Evolutionary conservation across 1,140 invertebrate genomes (phyloP), one percentile per base, ranked within the genome.

Genomic region (Archivesica marissinica): DNA sequence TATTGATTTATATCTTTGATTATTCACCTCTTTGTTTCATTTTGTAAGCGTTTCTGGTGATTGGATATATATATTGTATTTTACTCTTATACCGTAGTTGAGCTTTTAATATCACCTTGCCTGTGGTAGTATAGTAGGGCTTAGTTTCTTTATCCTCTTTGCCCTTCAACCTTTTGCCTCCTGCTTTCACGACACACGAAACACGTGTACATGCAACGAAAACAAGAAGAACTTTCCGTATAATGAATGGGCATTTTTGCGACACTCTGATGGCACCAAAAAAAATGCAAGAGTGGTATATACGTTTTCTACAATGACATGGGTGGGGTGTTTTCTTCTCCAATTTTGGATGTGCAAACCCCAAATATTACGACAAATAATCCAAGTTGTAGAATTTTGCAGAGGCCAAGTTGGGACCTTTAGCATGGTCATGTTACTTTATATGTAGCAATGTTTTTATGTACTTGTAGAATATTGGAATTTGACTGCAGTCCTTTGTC

Each of bases 101-200:
- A 72, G 68, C 68, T 72, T 72, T 44, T 72, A 72, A 41, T 72
- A 72, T 72, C 68, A 72, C 68, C 44, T 68, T 66, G 56, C 61
- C 52, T 81, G 56, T 56, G 47, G 41, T 72, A 72, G 68, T 72
- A 44, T 44, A 41, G 20, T 72, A 72, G 68, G 23, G 39, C 76
- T 39, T 70, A 54, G 41, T 66, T 28, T 52, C 35, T 35, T 66
- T 23, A 39, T 23, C 54, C n/a, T 47, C 80, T 74, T 78, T 39
- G 41, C 25, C 50, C 56, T 59, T 76, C 35, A 41, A 68, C 79
- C 38, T 79, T 86, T 39, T 23, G 54, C 38, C 54, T 30, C 50
- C 50, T 33, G 59, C 52, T 66, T 52, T 64, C 64, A 72, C 54
- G 70, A 84, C 85, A 86, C 86, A 87, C 86, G 86, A 87, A 87